phyloP scores from a whole-genome alignment of 2,797 vertebrate genomes.

The Coracias cyanogaster region DNA sequence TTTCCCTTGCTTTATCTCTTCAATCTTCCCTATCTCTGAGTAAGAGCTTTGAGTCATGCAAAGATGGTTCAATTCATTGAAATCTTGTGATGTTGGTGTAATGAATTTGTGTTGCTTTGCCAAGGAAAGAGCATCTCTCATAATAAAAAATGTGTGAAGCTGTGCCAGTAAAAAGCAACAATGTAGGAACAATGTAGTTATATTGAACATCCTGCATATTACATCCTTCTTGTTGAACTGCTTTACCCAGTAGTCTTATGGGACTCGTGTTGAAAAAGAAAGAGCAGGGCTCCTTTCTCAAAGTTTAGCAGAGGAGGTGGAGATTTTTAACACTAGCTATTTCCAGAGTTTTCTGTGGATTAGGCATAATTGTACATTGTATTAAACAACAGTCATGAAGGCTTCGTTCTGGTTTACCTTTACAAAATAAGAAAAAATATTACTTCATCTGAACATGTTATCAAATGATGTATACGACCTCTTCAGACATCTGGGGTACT shows the following conservation, averaged over 20 bases:
- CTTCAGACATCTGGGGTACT: background rate
- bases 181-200: constrained; percentile 15
- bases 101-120: constrained; percentile 7
- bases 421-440: background rate
- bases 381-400: background rate
- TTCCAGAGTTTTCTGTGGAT: background rate
- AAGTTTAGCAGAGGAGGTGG: background rate
- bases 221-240: background rate
- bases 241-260: background rate
- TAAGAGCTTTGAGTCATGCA: constrained; percentile 15
- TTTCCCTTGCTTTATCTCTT: background rate
- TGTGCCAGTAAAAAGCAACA: constrained; percentile 46
- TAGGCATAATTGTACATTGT: background rate
- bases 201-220: constrained; percentile 25
- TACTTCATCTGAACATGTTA: background rate
- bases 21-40: background rate
- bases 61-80: constrained; percentile 22
- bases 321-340: background rate
- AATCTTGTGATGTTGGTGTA: constrained; percentile 1
- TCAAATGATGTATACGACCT: background rate
- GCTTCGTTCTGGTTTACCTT: background rate
- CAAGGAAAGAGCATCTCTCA: constrained; percentile 46
- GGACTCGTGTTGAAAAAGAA: background rate
- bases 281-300: background rate
- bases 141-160: constrained; percentile 41